phyloP scores from a whole-genome alignment of 1,140 invertebrate genomes.

The Tetranychus urticae region DNA sequence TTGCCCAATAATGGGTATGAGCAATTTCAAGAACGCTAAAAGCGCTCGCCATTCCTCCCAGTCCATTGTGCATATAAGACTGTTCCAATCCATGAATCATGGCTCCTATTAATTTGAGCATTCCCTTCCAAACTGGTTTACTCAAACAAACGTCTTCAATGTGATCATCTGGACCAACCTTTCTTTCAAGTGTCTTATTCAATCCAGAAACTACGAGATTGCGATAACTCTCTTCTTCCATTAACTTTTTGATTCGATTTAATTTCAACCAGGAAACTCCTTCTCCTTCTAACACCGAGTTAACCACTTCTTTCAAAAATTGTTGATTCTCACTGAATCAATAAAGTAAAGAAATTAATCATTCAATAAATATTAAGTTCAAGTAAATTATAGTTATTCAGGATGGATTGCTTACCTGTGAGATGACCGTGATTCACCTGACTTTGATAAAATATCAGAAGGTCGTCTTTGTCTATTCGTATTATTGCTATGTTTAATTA shows the following conservation, averaged over 20 bases:
- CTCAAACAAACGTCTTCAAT: constrained; percentile 85
- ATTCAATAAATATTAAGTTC: too few species aligned
- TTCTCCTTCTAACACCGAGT: constrained; percentile 75
- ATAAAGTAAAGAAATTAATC: constrained; percentile 8
- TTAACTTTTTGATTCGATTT: constrained; percentile 75
- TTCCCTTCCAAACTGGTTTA: constrained; percentile 81
- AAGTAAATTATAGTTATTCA: not conserved
- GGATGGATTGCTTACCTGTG: not conserved
- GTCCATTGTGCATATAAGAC: constrained; percentile 73
- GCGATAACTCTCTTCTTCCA: constrained; percentile 97
- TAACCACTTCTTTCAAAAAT: constrained; percentile 46
- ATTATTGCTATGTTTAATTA: constrained; percentile 49
- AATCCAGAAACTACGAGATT: constrained; percentile 84
- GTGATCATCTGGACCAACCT: constrained; percentile 81
- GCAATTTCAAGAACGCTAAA: constrained; percentile 80
- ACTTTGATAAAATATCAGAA: not conserved
- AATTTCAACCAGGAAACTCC: constrained; percentile 90
- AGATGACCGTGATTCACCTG: not conserved
- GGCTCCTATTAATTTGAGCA: constrained; percentile 70
- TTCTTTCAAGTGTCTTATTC: constrained; percentile 75
- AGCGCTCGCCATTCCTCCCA: constrained; percentile 88
- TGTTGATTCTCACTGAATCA: constrained; percentile 29
- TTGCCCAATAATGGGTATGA: constrained; percentile 93
- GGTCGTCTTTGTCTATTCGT: not conserved
- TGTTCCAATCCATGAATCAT: constrained; percentile 69